phyloP scores from a whole-genome alignment of 2,888 invertebrate species.

The Cephus pygmeus region DNA sequence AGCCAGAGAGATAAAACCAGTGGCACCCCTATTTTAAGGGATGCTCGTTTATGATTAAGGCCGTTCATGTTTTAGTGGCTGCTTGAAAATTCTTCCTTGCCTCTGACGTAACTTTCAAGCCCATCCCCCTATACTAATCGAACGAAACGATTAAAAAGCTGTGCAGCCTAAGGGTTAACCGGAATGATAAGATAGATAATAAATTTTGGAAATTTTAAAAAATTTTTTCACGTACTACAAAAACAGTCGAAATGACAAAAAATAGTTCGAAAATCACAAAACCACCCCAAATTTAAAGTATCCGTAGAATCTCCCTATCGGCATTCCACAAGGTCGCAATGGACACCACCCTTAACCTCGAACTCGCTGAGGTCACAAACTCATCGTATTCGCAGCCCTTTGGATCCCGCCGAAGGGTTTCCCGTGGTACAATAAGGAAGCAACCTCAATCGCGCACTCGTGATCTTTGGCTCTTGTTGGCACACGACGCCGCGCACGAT shows the following conservation, averaged over 20 bases:
- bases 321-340: background rate
- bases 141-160: background rate
- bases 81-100: constrained; percentile 51
- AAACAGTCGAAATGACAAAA: background rate
- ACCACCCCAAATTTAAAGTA: background rate
- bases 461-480: constrained; percentile 6
- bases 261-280: background rate
- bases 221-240: background rate
- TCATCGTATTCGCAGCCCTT: background rate
- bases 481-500: constrained; percentile 39
- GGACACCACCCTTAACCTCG: background rate
- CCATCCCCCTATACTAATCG: background rate
- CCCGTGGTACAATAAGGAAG: constrained; percentile 45
- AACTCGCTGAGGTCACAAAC: background rate
- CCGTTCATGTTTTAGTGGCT: constrained; percentile 46
- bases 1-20: constrained; percentile 49
- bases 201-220: too few relatives aligned
- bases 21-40: constrained; percentile 49
- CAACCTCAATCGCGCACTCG: constrained; percentile 29
- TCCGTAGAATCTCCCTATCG: background rate
- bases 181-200: background rate
- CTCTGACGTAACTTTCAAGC: constrained; percentile 9
- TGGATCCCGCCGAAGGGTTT: background rate
- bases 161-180: background rate
- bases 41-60: constrained; percentile 53